A percentile compares a stretch with the other conserved stretches of the same genome.
Evolutionary conservation across 2,797 vertebrate genomes (phyloP).

Genomic region (Pseudochirops corinnae): DNA sequence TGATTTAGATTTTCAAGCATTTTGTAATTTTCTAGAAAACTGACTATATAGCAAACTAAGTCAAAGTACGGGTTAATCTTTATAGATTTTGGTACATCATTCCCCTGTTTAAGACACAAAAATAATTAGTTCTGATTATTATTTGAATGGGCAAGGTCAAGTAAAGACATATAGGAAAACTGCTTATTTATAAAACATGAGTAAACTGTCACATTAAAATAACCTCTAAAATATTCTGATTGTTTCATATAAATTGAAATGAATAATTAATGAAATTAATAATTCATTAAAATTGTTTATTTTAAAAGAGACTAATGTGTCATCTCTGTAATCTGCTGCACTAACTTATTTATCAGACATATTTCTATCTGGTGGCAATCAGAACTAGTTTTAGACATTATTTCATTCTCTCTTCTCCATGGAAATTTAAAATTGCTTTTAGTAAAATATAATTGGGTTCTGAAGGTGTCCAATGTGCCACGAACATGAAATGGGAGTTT

Average conservation of each 20-base stretch:
- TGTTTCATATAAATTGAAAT: not conserved
- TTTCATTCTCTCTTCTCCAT: not conserved
- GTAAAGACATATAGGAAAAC: not conserved
- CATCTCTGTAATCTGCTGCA: not conserved
- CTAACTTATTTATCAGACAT: not conserved
- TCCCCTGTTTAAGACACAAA: not conserved
- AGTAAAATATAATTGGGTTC: not conserved
- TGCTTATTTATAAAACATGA: slow-evolving; percentile 27
- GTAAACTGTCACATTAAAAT: not conserved
- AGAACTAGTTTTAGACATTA: not conserved
- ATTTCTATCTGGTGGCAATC: slow-evolving; percentile 3
- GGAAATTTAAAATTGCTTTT: not conserved
- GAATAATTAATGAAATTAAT: slow-evolving; percentile 9
- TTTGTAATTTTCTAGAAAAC: not conserved
- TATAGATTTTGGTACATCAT: not conserved
- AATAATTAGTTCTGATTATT: slow-evolving; percentile 23
- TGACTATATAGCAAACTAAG: not conserved
- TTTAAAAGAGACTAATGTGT: not conserved
- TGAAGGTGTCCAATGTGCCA: not conserved
- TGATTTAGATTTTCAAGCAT: not conserved
- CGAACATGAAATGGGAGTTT: slow-evolving; percentile 16
- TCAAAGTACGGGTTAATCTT: not conserved
- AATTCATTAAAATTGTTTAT: not conserved
- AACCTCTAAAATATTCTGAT: not conserved
- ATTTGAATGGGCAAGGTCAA: slow-evolving; percentile 42